Percentiles rank a stretch among this genome's conserved stretches.
These are phyloP conservation scores for Cygnus buccinator DNA, from an alignment of 2,113 vertebrate genomes.

Conservation along the genomic window DNA sequence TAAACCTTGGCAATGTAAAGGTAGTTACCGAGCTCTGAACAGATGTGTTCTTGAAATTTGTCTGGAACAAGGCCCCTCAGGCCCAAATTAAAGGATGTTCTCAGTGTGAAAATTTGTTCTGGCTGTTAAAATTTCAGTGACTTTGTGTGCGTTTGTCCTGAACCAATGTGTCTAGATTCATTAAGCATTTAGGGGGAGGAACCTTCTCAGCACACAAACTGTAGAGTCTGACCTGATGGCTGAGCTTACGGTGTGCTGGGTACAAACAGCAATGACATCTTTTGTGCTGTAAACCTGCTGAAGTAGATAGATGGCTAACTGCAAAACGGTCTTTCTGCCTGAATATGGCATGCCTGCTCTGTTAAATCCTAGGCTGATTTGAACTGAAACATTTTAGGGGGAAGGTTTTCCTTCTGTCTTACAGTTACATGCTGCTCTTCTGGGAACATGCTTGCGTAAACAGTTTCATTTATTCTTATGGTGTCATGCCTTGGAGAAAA, in stretches of 20 bases:
- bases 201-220: neutral
- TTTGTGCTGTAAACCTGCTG: slow-evolving; percentile 5
- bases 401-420: neutral
- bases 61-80: neutral
- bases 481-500: neutral
- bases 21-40: neutral
- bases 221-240: neutral
- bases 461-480: neutral
- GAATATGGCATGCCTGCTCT: neutral
- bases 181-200: neutral
- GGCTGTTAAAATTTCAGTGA: neutral
- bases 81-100: neutral
- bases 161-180: neutral
- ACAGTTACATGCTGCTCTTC: neutral
- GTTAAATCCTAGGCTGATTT: neutral
- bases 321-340: neutral
- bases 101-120: neutral
- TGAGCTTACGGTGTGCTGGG: neutral
- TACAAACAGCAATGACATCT: neutral
- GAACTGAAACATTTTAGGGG: neutral
- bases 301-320: neutral
- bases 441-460: neutral
- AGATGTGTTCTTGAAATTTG: neutral
- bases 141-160: neutral
- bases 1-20: neutral